Evolutionary conservation across 2,113 vertebrate species (phyloP).

Genomic region (Myotis yumanensis): DNA sequence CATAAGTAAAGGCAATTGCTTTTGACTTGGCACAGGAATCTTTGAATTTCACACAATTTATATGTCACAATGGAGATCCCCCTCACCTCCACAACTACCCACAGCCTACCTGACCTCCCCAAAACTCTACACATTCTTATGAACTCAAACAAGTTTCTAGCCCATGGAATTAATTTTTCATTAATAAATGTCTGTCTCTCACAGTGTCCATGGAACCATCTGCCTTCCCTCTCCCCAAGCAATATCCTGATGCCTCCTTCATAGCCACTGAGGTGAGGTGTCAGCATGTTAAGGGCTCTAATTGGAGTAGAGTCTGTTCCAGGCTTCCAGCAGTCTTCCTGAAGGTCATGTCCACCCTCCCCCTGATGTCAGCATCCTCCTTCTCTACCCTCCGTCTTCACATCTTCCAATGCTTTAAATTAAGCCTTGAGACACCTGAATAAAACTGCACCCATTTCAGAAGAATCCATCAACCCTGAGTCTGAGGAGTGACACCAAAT

Average conservation of each 20-base stretch:
- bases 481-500: not conserved
- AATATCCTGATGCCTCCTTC: not conserved
- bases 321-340: not conserved
- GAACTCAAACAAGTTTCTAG: not conserved
- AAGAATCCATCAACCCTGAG: not conserved
- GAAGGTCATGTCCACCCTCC: not conserved
- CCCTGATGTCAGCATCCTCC: not conserved
- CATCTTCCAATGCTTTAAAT: not conserved
- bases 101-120: not conserved
- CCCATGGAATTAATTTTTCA: not conserved
- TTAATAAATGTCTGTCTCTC: not conserved
- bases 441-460: not conserved
- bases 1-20: conserved; percentile 32
- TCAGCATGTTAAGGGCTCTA: not conserved
- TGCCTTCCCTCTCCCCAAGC: not conserved
- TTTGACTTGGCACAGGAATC: not conserved
- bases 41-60: not conserved
- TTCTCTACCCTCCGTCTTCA: not conserved
- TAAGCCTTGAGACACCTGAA: not conserved
- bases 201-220: no score
- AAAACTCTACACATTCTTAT: not conserved
- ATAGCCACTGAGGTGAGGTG: not conserved
- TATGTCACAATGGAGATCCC: not conserved
- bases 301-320: not conserved
- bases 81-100: not conserved